phyloP scores from a whole-genome alignment of 37 sponge, comb jelly and placozoan genomes.

The Theonella swinhoei region DNA sequence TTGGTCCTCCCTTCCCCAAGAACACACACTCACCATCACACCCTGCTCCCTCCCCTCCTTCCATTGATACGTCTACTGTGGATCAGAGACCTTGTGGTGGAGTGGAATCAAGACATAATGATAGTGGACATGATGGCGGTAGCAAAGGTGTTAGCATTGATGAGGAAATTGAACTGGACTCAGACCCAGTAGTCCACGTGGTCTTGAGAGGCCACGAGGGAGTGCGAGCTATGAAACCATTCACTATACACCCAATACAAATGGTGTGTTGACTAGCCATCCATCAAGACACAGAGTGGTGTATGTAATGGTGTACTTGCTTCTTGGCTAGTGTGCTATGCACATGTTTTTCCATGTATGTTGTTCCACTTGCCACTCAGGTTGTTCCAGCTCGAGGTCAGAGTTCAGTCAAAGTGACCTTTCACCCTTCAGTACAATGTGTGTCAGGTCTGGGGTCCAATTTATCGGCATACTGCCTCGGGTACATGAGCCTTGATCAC shows the following conservation, averaged over 20 bases:
- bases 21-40: not conserved
- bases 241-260: slow-evolving; percentile 50
- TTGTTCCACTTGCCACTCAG: too few species aligned
- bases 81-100: not conserved
- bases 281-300: not conserved
- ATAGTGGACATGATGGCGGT: not conserved
- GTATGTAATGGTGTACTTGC: too few species aligned
- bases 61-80: not conserved
- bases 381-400: slow-evolving; percentile 54
- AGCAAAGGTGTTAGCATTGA: not conserved
- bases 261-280: slow-evolving; percentile 19
- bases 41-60: not conserved
- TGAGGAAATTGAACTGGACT: not conserved
- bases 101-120: not conserved
- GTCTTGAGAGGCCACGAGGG: slow-evolving; percentile 64
- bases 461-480: slow-evolving; percentile 44
- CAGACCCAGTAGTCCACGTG: slow-evolving; percentile 11
- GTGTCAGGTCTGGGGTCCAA: not conserved
- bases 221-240: slow-evolving; percentile 23
- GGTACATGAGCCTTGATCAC: slow-evolving; percentile 60
- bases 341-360: not conserved
- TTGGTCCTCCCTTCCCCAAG: slow-evolving; percentile 66
- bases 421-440: slow-evolving; percentile 21
- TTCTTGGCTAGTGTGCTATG: too few species aligned
- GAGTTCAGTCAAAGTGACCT: slow-evolving; percentile 34